Evolutionary conservation across 2,113 vertebrate genomes (phyloP).

Genomic region (pig (Sus scrofa)): T2T-Sscrofa CM000813.6:19604501-19605000

Average conservation of each 20-base stretch:
- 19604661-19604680: background rate
- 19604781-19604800: conserved; percentile 2
- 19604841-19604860: conserved; percentile 34
- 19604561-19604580: background rate
- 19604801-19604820: background rate
- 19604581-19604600: background rate
- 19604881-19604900: background rate
- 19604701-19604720: conserved; percentile 1
- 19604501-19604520: background rate
- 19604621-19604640: background rate
- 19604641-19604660: background rate
- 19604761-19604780: background rate
- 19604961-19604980: conserved; percentile 95
- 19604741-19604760: background rate
- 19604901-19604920: conserved; percentile 57
- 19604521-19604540: background rate
- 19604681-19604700: background rate
- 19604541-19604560: background rate
- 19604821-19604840: conserved; percentile 44
- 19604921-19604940: conserved; percentile 74
- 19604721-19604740: background rate
- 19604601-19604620: background rate
- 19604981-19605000: conserved; percentile 98
- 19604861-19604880: background rate
- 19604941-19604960: conserved; percentile 96